These are phyloP conservation scores for Sacculina carcini DNA, from an alignment of 2,888 invertebrate genomes.

Conservation along the genomic window DNA sequence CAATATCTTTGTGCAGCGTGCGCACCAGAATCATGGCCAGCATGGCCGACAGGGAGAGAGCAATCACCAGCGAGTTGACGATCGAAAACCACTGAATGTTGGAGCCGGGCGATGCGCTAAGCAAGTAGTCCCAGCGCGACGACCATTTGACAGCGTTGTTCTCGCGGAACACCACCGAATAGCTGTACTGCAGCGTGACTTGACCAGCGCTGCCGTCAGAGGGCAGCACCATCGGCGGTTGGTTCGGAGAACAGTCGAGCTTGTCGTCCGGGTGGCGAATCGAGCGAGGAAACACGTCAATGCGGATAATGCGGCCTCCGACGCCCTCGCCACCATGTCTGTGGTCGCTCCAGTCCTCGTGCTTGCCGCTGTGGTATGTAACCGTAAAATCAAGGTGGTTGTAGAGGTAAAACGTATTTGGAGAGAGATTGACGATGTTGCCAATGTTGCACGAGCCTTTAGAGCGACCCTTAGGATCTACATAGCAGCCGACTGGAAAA, in stretches of 20 bases:
- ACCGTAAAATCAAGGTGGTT: constrained; percentile 88
- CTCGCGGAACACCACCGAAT: constrained; percentile 49
- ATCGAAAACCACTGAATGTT: constrained; percentile 99
- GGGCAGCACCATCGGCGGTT: constrained; percentile 30
- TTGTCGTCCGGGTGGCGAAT: constrained; percentile 23
- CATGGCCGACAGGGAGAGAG: constrained; percentile 91
- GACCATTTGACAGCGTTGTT: constrained; percentile 85
- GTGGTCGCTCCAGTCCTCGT: constrained; percentile 52
- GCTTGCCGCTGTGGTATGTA: constrained; percentile 66
- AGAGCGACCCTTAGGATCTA: constrained; percentile 29
- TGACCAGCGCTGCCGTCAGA: constrained; percentile 31
- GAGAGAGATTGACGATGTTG: background rate
- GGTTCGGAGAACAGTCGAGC: background rate
- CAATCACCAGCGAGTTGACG: constrained; percentile 87
- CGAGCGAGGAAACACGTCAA: constrained; percentile 25
- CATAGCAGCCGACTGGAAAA: constrained; percentile 91
- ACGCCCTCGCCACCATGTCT: background rate
- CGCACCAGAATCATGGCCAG: constrained; percentile 95
- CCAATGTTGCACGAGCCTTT: constrained; percentile 24
- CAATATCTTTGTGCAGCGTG: constrained; percentile 93
- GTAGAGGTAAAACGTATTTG: constrained; percentile 66
- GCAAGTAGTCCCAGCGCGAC: constrained; percentile 94
- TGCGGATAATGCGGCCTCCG: constrained; percentile 12
- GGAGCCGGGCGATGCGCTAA: constrained; percentile 92
- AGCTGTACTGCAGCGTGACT: constrained; percentile 52